Percentiles rank a stretch among this genome's conserved stretches.
Evolutionary conservation across 2,888 invertebrate genomes (phyloP).

Genomic region (Theretra japonica): DNA sequence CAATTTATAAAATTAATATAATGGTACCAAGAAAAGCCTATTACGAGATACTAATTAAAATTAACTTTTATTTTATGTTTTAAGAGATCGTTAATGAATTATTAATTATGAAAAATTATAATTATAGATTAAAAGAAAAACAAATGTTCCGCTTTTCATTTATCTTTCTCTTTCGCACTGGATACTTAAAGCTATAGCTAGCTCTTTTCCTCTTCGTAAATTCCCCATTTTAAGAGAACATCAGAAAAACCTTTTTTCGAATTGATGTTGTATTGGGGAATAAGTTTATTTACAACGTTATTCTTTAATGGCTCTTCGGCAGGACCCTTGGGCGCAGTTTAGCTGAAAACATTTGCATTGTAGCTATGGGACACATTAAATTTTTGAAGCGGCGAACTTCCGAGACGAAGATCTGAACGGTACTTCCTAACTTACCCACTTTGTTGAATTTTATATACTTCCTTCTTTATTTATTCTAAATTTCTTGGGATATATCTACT

Average conservation of each 20-base stretch:
- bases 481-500: neutral
- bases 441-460: conserved; percentile 53
- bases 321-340: conserved; percentile 70
- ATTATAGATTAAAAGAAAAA: conserved; percentile 7
- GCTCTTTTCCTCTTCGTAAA: neutral
- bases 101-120: neutral
- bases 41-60: conserved; percentile 13
- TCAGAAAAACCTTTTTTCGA: conserved; percentile 46
- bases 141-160: conserved; percentile 4
- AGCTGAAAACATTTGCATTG: conserved; percentile 73
- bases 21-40: conserved; percentile 1
- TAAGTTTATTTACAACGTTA: conserved; percentile 71
- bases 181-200: neutral
- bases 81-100: conserved; percentile 12
- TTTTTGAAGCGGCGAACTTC: conserved; percentile 50
- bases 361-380: conserved; percentile 77
- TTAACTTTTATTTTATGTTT: conserved; percentile 22
- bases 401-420: conserved; percentile 53
- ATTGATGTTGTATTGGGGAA: conserved; percentile 57
- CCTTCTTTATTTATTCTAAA: conserved; percentile 25
- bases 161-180: neutral
- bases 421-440: conserved; percentile 55
- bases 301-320: conserved; percentile 68
- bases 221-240: conserved; percentile 25
- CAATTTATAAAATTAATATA: conserved; percentile 10